Conservation (phyloP, 1,140 invertebrate species). For the Probaryconus sp. region DNA sequence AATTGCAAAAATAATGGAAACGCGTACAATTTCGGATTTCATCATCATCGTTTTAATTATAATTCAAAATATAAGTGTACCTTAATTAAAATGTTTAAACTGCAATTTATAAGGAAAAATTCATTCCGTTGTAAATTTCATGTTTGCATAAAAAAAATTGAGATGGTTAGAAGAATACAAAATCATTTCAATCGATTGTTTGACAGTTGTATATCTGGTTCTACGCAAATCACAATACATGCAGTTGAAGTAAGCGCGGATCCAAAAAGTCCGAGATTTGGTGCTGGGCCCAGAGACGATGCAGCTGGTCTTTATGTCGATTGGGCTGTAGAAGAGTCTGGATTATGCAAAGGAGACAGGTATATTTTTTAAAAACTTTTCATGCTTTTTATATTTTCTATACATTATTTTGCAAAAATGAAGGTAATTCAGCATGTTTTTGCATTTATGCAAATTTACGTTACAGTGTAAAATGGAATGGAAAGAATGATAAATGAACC, state of each 20-base stretch:
- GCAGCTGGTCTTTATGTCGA: conserved; percentile 83
- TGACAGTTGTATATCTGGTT: conserved; percentile 78
- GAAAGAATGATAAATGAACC: no score
- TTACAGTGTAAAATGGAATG: not conserved
- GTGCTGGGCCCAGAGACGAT: conserved; percentile 79
- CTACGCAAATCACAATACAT: conserved; percentile 79
- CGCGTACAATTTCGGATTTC: no score
- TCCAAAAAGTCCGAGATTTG: conserved; percentile 83
- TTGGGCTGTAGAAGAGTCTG: conserved; percentile 87
- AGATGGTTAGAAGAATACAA: no score
- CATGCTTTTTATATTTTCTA: not conserved
- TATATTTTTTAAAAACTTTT: conserved; percentile 59
- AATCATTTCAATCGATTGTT: conserved; percentile 14
- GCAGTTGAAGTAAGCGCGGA: conserved; percentile 83
- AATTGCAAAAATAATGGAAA: no score
- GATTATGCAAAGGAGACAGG: conserved; percentile 87
- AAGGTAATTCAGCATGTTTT: not conserved
- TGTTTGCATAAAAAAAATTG: no score
- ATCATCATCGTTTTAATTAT: no score
- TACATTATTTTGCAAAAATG: no score
- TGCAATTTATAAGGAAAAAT: no score
- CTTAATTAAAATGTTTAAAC: no score
- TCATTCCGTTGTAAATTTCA: no score
- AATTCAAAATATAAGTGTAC: no score
- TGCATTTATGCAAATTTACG: not conserved